A percentile compares a stretch with the other conserved stretches of the same genome.
Conservation (phyloP, 2,888 invertebrate genomes). For the Coenonympha arcania region DNA sequence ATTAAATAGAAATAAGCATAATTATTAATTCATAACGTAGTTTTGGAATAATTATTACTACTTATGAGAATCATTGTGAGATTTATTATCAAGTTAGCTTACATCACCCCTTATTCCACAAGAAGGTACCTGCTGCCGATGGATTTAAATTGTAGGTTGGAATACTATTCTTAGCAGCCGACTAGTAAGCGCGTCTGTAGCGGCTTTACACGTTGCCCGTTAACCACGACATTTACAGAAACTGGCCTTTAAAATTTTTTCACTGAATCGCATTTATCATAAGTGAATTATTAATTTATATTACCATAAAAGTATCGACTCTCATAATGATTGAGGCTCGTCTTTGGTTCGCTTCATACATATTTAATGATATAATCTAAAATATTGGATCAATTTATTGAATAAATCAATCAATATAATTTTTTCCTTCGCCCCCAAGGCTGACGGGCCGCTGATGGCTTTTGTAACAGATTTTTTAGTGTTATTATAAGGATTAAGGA, state of each 20-base stretch:
- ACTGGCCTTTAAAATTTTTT: conserved; percentile 46
- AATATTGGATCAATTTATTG: conserved; percentile 43
- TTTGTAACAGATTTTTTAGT: conserved; percentile 5
- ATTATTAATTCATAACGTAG: too few relatives aligned
- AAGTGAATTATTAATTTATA: conserved; percentile 71
- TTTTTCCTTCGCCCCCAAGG: conserved; percentile 27
- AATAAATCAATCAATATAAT: conserved; percentile 39
- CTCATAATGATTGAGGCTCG: conserved; percentile 54
- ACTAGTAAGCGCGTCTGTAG: conserved; percentile 17
- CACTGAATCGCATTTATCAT: conserved; percentile 51
- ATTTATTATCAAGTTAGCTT: too few relatives aligned
- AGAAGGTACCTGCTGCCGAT: too few relatives aligned
- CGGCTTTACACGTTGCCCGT: conserved; percentile 42
- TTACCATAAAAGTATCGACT: conserved; percentile 63
- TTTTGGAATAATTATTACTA: too few relatives aligned
- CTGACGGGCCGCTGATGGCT: conserved; percentile 13
- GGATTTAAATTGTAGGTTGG: not conserved
- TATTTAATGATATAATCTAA: conserved; percentile 47
- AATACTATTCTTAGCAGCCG: not conserved
- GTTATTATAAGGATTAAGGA: not conserved
- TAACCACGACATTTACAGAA: conserved; percentile 58
- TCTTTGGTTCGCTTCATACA: conserved; percentile 44
- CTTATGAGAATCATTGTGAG: too few relatives aligned
- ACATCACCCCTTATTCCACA: too few relatives aligned
- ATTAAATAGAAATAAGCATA: too few relatives aligned